phyloP scores from a whole-genome alignment of 2,888 invertebrate species.

The Ashinkailepas kermadecensis region DNA sequence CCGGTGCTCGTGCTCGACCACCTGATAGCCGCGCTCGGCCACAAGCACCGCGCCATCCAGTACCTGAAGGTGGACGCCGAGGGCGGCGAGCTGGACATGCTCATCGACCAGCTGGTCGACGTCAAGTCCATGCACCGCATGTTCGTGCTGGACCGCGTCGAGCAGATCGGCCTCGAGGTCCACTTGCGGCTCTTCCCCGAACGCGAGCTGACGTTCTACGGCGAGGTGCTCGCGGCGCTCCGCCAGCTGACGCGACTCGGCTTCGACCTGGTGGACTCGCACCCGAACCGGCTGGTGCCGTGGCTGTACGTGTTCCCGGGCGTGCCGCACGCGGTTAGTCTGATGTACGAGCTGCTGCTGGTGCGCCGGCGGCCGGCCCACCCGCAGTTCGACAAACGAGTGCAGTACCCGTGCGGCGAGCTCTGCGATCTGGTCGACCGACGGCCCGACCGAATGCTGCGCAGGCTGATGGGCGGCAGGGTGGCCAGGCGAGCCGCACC shows the following conservation, averaged over 20 bases:
- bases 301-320: neutral
- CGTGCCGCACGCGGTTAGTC: neutral
- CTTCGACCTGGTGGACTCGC: neutral
- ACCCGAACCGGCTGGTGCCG: slow-evolving; percentile 4
- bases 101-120: slow-evolving; percentile 2
- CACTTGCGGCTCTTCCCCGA: neutral
- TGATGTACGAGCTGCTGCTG: neutral
- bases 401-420: too few species aligned
- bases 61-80: slow-evolving; percentile 19
- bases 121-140: neutral
- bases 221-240: neutral
- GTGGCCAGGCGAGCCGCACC: too few species aligned
- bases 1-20: neutral
- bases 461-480: too few species aligned
- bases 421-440: too few species aligned
- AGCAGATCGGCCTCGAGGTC: slow-evolving; percentile 8
- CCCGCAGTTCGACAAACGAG: too few species aligned
- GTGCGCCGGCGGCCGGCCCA: too few species aligned
- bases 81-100: slow-evolving; percentile 21
- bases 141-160: neutral
- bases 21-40: neutral
- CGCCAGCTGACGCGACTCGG: neutral
- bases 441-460: too few species aligned
- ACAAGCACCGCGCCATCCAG: neutral
- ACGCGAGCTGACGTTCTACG: neutral